Percentiles rank a stretch among this genome's conserved stretches.
These are phyloP conservation scores for Apoda limacodes DNA, from an alignment of 2,888 invertebrate genomes.

Conservation along the genomic window DNA sequence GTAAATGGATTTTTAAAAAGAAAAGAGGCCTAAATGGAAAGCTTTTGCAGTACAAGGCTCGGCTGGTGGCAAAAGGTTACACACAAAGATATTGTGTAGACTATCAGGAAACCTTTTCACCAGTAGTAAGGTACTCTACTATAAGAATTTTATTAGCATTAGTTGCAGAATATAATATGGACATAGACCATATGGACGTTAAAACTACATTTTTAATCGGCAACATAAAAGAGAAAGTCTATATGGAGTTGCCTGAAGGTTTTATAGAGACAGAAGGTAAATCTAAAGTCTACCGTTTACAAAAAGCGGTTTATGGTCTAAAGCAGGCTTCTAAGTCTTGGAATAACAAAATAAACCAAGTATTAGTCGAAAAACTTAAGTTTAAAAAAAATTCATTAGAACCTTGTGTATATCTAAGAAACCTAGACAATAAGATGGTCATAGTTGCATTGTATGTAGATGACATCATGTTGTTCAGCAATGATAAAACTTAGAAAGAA, in stretches of 20 bases:
- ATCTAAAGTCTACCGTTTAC: constrained; percentile 6
- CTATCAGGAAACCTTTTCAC: background rate
- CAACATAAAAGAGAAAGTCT: constrained; percentile 3
- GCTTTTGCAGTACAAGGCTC: background rate
- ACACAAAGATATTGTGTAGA: background rate
- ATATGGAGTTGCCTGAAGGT: constrained; percentile 4
- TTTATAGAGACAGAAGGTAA: background rate
- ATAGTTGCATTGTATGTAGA: too few species aligned
- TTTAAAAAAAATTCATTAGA: too few species aligned
- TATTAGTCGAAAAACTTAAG: too few species aligned
- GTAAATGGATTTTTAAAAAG: background rate
- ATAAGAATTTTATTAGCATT: background rate
- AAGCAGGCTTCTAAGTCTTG: constrained; percentile 5
- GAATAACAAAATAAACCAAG: background rate
- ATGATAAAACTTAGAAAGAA: too few species aligned
- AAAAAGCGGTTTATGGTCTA: constrained; percentile 4
- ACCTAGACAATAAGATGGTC: too few species aligned
- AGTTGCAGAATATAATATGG: constrained; percentile 1
- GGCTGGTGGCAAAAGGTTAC: background rate
- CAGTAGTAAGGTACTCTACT: background rate
- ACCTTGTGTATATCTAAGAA: too few species aligned
- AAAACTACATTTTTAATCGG: constrained; percentile 7
- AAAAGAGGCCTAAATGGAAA: background rate
- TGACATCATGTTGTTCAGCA: too few species aligned
- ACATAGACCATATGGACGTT: constrained; percentile 5